phyloP scores from a whole-genome alignment of 2,888 invertebrate genomes.

The Ophraella communa region DNA sequence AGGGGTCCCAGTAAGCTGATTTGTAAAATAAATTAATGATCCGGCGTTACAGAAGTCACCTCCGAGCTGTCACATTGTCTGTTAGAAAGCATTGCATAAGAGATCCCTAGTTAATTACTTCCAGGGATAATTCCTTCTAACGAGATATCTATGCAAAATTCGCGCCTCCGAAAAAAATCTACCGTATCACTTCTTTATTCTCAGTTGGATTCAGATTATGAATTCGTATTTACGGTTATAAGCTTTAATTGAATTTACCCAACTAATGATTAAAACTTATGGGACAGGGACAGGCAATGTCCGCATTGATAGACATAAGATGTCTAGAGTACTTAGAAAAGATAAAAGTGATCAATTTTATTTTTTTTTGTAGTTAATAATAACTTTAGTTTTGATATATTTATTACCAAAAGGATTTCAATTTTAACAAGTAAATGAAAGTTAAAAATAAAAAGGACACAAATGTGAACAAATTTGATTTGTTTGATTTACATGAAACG shows the following conservation, averaged over 20 bases:
- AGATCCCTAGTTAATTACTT: conserved; percentile 59
- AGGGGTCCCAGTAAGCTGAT: conserved; percentile 60
- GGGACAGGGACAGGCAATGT: not conserved
- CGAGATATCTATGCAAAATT: conserved; percentile 59
- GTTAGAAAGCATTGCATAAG: conserved; percentile 53
- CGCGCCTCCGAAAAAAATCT: conserved; percentile 41
- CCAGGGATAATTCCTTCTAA: conserved; percentile 58
- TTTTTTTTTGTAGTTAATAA: no score
- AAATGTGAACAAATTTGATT: no score
- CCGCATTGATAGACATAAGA: no score
- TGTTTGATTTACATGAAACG: no score
- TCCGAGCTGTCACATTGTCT: conserved; percentile 59
- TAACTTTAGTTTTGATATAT: no score
- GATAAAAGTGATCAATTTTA: no score
- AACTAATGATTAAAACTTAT: conserved; percentile 22
- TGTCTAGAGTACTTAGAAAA: no score
- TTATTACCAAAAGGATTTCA: no score
- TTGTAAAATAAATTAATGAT: conserved; percentile 62
- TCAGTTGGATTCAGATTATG: conserved; percentile 25
- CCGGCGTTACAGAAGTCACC: conserved; percentile 59
- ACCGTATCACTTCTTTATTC: conserved; percentile 37
- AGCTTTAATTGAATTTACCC: conserved; percentile 28
- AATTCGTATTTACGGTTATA: conserved; percentile 33
- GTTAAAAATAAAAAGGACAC: no score
- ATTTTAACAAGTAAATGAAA: no score